Evolutionary conservation across 1,140 invertebrate genomes (phyloP).

Genomic region (Calycopis cecrops): DNA sequence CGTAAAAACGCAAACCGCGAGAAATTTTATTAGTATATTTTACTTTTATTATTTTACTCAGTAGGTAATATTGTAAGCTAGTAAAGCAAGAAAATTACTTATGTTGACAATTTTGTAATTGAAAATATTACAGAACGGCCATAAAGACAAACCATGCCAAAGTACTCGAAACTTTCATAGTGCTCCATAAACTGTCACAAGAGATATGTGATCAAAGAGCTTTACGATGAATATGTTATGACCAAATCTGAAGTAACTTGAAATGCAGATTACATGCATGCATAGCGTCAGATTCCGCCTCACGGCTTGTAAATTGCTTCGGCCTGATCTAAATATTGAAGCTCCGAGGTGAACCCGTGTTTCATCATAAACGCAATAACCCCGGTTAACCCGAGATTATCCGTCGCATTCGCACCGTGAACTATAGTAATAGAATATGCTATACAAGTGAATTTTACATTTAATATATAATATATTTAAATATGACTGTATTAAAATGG

Average conservation of each 20-base stretch:
- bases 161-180: too few species aligned
- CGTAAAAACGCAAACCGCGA: too few species aligned
- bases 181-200: too few species aligned
- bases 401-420: slow-evolving; percentile 4
- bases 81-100: too few species aligned
- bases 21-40: too few species aligned
- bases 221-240: slow-evolving; percentile 22
- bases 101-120: too few species aligned
- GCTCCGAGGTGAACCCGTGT: slow-evolving; percentile 29
- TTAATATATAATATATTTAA: too few species aligned
- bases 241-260: slow-evolving; percentile 33
- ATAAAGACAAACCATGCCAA: too few species aligned
- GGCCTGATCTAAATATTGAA: slow-evolving; percentile 50
- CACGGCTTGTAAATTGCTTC: slow-evolving; percentile 48
- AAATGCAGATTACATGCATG: slow-evolving; percentile 50
- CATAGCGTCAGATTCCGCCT: slow-evolving; percentile 36
- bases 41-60: too few species aligned
- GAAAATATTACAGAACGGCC: too few species aligned
- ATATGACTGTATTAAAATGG: too few species aligned
- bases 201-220: slow-evolving; percentile 1
- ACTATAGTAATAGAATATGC: background rate
- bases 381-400: slow-evolving; percentile 18
- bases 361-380: slow-evolving; percentile 24
- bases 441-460: background rate
- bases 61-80: too few species aligned